Evolutionary conservation across 2,888 invertebrate genomes (phyloP).

Genomic region (Trachelus tabidus): DNA sequence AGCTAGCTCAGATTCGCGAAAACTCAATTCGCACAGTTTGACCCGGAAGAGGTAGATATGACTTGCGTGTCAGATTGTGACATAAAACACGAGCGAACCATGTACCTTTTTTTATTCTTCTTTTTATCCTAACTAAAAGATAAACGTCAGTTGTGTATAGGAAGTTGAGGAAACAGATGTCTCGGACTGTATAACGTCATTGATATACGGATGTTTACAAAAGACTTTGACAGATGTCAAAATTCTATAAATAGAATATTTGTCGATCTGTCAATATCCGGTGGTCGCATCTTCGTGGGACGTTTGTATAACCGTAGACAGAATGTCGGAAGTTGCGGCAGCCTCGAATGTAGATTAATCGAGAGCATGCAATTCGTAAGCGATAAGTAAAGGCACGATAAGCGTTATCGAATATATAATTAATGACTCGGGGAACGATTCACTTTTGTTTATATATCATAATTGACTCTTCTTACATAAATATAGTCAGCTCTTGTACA

Average conservation of each 20-base stretch:
- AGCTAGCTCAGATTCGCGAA: constrained; percentile 16
- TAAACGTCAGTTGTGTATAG: not conserved
- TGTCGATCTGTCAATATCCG: not conserved
- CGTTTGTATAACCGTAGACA: not conserved
- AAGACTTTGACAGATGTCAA: not conserved
- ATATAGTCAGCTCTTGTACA: no score
- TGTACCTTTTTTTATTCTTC: constrained; percentile 14
- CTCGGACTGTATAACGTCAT: not conserved
- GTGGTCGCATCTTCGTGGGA: not conserved
- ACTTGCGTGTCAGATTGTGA: constrained; percentile 11
- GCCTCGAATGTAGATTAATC: constrained; percentile 21
- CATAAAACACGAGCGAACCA: constrained; percentile 4
- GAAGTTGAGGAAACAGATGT: not conserved
- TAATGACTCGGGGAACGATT: constrained; percentile 12
- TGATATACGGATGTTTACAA: not conserved
- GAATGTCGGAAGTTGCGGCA: constrained; percentile 14
- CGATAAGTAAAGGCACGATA: constrained; percentile 48
- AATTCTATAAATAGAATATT: not conserved
- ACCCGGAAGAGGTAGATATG: constrained; percentile 3
- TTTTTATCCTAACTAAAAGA: not conserved
- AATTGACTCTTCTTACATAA: not conserved
- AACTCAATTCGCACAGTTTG: constrained; percentile 24
- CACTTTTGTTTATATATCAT: constrained; percentile 11
- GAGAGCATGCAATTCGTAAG: constrained; percentile 49
- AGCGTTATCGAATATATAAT: constrained; percentile 15